phyloP scores from a whole-genome alignment of 1,140 invertebrate species.

The Musca vetustissima region DNA sequence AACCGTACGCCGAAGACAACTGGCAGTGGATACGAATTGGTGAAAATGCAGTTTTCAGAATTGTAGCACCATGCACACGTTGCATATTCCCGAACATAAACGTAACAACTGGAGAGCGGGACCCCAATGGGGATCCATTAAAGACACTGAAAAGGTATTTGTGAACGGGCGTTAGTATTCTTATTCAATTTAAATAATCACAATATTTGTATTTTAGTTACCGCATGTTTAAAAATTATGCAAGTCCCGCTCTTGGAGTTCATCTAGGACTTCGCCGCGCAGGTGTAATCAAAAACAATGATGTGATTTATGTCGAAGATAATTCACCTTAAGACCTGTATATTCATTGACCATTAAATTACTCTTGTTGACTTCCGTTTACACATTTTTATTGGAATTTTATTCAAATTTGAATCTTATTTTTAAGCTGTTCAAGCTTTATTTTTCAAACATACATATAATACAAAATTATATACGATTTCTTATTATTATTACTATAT shows the following conservation, averaged over 20 bases:
- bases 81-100: slow-evolving; percentile 65
- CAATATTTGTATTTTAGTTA: slow-evolving; percentile 37
- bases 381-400: too few species aligned
- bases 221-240: slow-evolving; percentile 39
- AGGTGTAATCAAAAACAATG: slow-evolving; percentile 41
- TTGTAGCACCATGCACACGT: slow-evolving; percentile 54
- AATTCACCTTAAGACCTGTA: not conserved
- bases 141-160: slow-evolving; percentile 57
- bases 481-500: too few species aligned
- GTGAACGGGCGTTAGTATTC: too few species aligned
- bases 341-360: too few species aligned
- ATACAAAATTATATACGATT: slow-evolving; percentile 38
- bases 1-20: slow-evolving; percentile 57
- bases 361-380: too few species aligned
- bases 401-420: too few species aligned
- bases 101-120: slow-evolving; percentile 59
- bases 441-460: slow-evolving; percentile 27
- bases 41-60: slow-evolving; percentile 48
- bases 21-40: slow-evolving; percentile 54
- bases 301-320: slow-evolving; percentile 47
- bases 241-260: slow-evolving; percentile 46
- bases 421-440: too few species aligned
- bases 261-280: slow-evolving; percentile 46
- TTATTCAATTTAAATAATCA: not conserved
- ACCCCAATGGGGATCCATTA: slow-evolving; percentile 60